Percentiles rank a stretch among this genome's conserved stretches.
phyloP scores from a whole-genome alignment of 2,888 invertebrate genomes.

The Phrixothrix hirtus region DNA sequence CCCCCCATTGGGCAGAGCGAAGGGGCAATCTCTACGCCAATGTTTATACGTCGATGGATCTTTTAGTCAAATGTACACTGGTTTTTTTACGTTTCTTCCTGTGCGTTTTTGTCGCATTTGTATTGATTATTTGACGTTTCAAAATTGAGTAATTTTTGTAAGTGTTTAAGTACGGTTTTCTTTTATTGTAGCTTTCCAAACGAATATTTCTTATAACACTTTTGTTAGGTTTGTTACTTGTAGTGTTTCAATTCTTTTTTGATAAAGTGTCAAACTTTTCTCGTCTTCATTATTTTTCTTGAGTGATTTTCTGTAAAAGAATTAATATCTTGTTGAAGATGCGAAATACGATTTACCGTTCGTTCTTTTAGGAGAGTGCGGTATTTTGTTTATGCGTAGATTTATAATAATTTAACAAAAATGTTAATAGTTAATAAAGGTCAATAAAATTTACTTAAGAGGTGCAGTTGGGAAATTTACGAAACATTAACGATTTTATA shows the following conservation, averaged over 20 bases:
- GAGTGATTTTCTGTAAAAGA: slow-evolving; percentile 20
- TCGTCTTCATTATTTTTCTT: slow-evolving; percentile 11
- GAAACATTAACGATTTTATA: too few relatives aligned
- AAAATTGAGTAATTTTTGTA: too few relatives aligned
- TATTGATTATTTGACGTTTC: neutral
- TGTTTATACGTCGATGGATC: slow-evolving; percentile 46
- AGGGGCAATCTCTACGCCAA: slow-evolving; percentile 57
- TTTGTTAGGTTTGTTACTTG: too few relatives aligned
- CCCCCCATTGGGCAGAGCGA: slow-evolving; percentile 63
- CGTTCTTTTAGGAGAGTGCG: slow-evolving; percentile 7
- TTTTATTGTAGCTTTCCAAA: too few relatives aligned
- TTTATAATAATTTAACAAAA: neutral
- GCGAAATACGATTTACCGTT: too few relatives aligned
- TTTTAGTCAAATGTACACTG: slow-evolving; percentile 11
- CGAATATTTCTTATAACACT: too few relatives aligned
- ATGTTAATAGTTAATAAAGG: neutral
- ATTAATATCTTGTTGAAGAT: slow-evolving; percentile 8
- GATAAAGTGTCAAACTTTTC: slow-evolving; percentile 14
- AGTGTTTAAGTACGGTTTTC: too few relatives aligned
- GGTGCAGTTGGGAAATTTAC: too few relatives aligned
- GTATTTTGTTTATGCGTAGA: slow-evolving; percentile 13
- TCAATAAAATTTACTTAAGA: neutral
- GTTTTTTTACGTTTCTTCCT: slow-evolving; percentile 7
- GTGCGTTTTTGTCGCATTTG: slow-evolving; percentile 20
- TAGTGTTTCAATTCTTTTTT: too few relatives aligned